Evolutionary conservation across 2,888 invertebrate genomes (phyloP).

Genomic region (Prionchulus punctatus): DNA sequence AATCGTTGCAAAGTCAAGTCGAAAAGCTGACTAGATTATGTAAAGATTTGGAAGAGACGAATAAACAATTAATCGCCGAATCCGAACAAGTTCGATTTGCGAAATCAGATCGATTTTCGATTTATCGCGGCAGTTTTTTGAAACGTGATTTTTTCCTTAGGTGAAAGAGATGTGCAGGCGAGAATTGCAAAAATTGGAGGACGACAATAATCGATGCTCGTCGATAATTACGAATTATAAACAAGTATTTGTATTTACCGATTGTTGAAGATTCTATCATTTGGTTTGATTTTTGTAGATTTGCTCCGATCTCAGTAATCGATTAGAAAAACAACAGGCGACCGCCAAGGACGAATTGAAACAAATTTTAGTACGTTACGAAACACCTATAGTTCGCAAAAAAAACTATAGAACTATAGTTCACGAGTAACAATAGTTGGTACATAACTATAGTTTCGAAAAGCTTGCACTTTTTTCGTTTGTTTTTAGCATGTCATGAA

Average conservation of each 20-base stretch:
- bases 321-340: constrained; percentile 63
- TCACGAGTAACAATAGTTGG: too few species aligned
- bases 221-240: constrained; percentile 78
- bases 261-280: too few species aligned
- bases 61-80: constrained; percentile 49
- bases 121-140: neutral
- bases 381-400: too few species aligned
- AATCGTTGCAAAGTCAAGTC: constrained; percentile 35
- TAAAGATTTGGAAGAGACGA: constrained; percentile 55
- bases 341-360: constrained; percentile 47
- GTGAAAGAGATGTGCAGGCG: constrained; percentile 53
- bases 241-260: too few species aligned
- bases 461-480: constrained; percentile 2
- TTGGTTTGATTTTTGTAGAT: constrained; percentile 32
- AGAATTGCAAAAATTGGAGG: constrained; percentile 44
- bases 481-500: neutral
- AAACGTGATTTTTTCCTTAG: constrained; percentile 20
- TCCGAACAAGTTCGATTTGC: constrained; percentile 33
- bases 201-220: constrained; percentile 24
- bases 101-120: neutral
- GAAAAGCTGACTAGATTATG: constrained; percentile 37
- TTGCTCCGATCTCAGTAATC: constrained; percentile 55
- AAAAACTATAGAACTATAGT: too few species aligned
- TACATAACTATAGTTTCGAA: too few species aligned
- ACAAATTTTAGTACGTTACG: constrained; percentile 53